phyloP scores from a whole-genome alignment of 2,888 invertebrate species.

The Chydorus sphaericus region DNA sequence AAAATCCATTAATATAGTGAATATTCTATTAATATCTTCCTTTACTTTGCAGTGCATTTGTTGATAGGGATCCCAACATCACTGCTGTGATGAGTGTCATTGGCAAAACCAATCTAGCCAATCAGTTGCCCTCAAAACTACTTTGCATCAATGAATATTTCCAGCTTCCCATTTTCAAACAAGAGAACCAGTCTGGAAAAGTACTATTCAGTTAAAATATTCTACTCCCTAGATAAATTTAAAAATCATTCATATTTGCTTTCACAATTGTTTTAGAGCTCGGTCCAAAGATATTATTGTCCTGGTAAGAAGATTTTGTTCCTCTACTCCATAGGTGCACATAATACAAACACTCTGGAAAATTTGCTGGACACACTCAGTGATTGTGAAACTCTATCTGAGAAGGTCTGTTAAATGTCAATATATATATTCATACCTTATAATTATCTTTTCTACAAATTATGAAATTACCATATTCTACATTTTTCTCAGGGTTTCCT shows the following conservation, averaged over 20 bases:
- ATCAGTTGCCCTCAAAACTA: conserved; percentile 11
- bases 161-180: neutral
- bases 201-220: neutral
- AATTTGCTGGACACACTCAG: neutral
- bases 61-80: conserved; percentile 21
- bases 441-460: no score
- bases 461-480: no score
- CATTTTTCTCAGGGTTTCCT: conserved; percentile 41
- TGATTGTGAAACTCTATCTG: neutral
- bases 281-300: conserved; percentile 2
- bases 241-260: no score
- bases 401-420: conserved; percentile 14
- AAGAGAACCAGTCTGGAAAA: neutral
- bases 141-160: conserved; percentile 2
- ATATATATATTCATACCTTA: no score
- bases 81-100: conserved; percentile 27
- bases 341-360: neutral
- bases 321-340: neutral
- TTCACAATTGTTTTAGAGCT: neutral
- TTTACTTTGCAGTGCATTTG: neutral
- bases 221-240: no score
- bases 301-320: neutral
- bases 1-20: no score
- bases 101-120: conserved; percentile 24
- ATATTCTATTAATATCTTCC: no score